Conservation (phyloP, 2,888 invertebrate genomes). For the Eupithecia pulchellata region DNA sequence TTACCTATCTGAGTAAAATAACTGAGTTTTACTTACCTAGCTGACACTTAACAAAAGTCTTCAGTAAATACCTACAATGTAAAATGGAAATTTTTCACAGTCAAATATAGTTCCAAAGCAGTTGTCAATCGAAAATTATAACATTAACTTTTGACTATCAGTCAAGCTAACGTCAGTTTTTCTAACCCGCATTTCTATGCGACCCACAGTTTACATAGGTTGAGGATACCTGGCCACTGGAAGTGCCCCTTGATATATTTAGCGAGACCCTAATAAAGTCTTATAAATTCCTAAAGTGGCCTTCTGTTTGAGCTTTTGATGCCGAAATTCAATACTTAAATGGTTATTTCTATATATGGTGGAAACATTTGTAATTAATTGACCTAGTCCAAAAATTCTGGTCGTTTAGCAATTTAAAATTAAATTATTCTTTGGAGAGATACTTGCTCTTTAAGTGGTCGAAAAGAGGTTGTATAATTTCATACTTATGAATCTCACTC, state of each 20-base stretch:
- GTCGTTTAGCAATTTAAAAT: no score
- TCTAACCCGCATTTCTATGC: conserved; percentile 9
- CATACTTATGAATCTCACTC: no score
- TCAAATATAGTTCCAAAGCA: background rate
- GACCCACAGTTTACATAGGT: conserved; percentile 19
- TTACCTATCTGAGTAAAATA: background rate
- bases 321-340: conserved; percentile 31
- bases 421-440: no score
- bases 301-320: conserved; percentile 49
- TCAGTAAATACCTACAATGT: background rate
- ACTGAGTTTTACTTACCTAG: background rate
- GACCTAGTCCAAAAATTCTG: background rate
- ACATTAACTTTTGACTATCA: background rate
- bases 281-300: conserved; percentile 56
- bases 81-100: background rate
- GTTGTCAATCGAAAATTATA: background rate
- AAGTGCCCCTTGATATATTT: conserved; percentile 45
- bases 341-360: background rate
- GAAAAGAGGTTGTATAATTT: no score
- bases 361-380: conserved; percentile 1
- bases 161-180: background rate
- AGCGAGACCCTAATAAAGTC: conserved; percentile 61
- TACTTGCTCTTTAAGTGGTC: no score
- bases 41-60: background rate
- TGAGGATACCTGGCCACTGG: conserved; percentile 25